Evolutionary conservation across 2,797 vertebrate genomes (phyloP).

Genomic region (Catostomus latipinnis): DNA sequence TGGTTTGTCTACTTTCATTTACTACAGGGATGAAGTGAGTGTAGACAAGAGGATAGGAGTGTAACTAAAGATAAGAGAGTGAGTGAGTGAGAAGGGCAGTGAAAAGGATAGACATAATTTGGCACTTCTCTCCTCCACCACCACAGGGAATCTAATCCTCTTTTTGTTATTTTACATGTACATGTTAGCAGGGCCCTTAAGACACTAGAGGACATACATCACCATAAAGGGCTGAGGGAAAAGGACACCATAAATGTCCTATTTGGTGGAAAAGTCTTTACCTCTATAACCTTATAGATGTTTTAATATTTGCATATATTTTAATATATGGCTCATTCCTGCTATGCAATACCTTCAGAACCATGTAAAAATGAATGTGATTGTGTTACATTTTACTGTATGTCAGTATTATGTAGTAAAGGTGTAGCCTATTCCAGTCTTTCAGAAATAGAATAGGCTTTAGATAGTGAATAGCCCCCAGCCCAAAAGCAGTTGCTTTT

Average conservation of each 20-base stretch:
- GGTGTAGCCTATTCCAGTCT: no score
- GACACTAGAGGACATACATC: no score
- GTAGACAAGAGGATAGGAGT: slow-evolving; percentile 6
- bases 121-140: slow-evolving; percentile 15
- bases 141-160: slow-evolving; percentile 20
- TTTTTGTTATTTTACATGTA: neutral
- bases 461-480: no score
- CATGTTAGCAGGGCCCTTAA: slow-evolving; percentile 5
- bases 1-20: slow-evolving; percentile 14
- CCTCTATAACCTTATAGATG: neutral
- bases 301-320: neutral
- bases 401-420: no score
- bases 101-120: slow-evolving; percentile 23
- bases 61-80: slow-evolving; percentile 43
- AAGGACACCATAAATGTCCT: neutral
- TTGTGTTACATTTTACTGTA: no score
- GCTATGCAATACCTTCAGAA: neutral
- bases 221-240: neutral
- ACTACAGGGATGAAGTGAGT: neutral
- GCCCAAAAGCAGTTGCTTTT: neutral
- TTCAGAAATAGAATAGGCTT: no score
- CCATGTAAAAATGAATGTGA: no score
- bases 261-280: slow-evolving; percentile 11
- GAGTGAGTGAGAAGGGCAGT: neutral
- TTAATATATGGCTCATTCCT: neutral